Base-by-base conservation (phyloP, 2,113 vertebrate genomes). In the Tragelaphus imberbis region DNA sequence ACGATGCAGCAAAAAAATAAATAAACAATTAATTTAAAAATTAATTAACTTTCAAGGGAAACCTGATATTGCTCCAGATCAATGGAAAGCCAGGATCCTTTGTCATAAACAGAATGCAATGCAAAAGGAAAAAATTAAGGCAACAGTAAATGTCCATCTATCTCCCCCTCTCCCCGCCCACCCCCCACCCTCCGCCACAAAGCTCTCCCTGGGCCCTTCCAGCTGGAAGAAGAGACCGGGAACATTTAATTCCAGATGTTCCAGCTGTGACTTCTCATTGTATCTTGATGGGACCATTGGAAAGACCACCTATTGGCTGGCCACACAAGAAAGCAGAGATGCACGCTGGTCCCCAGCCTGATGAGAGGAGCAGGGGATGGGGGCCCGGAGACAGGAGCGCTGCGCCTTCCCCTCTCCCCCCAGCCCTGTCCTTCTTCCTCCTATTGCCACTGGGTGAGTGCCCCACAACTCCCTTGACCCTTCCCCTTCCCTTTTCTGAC, bases 361-460 rank as follows among this genome's bases (percentile, higher is more conserved):
- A 63, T 55, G 87, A 87, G 27, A 13, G 21, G 95, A 95, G 88
- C 14, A 2, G 82, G 40, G n/a, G 7, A 0, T 90, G 95, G 97
- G 96, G 36, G 55, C 14, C 0, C 0, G 82, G 96, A 85, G 59
- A 75, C 0, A 17, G 87, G 91, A 68, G 30, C 12, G 61, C 96
- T 27, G 68, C 92, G 47, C 59, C 97, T 53, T 44, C 80, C 9
- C 47, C 97, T 79, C 82, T 97, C 27, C 56, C 98, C 75, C 80
- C 97, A 14, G 33, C 6, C 0, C 84, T 99, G 40, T 95, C 95
- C 49, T 94, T 97, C 58, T 65, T 99, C 27, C 33, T 98, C 68
- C 68, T 98, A 90, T 87, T 98, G 9, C 98, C 98, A 0, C 30
- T 96, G 0, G 98, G 99, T 99, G 96, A 99, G 99, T 84, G 58